Evolutionary conservation across 2,888 invertebrate genomes (phyloP).

Genomic region (Caenorhabditis sp.): DNA sequence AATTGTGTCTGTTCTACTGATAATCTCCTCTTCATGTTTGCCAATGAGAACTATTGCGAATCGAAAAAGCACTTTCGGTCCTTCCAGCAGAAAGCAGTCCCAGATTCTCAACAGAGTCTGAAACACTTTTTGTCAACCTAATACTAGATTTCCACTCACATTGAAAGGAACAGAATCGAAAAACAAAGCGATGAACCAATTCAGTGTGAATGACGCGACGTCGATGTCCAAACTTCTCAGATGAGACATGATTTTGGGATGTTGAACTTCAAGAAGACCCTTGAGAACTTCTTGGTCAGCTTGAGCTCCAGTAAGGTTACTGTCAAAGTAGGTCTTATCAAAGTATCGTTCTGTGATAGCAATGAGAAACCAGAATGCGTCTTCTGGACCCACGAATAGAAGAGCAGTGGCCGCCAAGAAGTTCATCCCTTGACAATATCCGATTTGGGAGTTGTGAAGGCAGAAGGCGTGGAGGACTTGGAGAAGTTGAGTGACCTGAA

Average conservation of each 20-base stretch:
- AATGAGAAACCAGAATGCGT: slow-evolving; percentile 86
- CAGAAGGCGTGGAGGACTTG: slow-evolving; percentile 86
- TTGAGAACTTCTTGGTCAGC: slow-evolving; percentile 85
- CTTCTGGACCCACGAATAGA: slow-evolving; percentile 85
- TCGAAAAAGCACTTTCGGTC: slow-evolving; percentile 86
- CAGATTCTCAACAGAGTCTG: slow-evolving; percentile 85
- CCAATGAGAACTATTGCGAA: slow-evolving; percentile 82
- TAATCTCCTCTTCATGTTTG: slow-evolving; percentile 72
- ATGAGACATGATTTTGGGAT: slow-evolving; percentile 84
- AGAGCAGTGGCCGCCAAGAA: slow-evolving; percentile 85
- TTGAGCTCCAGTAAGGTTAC: slow-evolving; percentile 85
- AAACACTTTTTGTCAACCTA: slow-evolving; percentile 26
- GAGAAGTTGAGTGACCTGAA: slow-evolving; percentile 85
- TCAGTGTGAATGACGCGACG: slow-evolving; percentile 85
- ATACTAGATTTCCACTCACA: no score
- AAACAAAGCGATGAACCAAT: slow-evolving; percentile 86
- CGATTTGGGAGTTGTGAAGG: slow-evolving; percentile 85
- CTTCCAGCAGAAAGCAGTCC: slow-evolving; percentile 86
- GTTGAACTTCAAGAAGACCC: slow-evolving; percentile 85
- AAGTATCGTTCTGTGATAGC: slow-evolving; percentile 86
- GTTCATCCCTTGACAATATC: slow-evolving; percentile 86
- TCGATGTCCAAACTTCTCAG: slow-evolving; percentile 85
- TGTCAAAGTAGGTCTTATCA: slow-evolving; percentile 85
- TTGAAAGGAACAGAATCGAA: slow-evolving; percentile 86
- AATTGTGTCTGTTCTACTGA: slow-evolving; percentile 84